Base-by-base conservation (phyloP, 2,888 invertebrate species). In the Drosophila mimica region DNA sequence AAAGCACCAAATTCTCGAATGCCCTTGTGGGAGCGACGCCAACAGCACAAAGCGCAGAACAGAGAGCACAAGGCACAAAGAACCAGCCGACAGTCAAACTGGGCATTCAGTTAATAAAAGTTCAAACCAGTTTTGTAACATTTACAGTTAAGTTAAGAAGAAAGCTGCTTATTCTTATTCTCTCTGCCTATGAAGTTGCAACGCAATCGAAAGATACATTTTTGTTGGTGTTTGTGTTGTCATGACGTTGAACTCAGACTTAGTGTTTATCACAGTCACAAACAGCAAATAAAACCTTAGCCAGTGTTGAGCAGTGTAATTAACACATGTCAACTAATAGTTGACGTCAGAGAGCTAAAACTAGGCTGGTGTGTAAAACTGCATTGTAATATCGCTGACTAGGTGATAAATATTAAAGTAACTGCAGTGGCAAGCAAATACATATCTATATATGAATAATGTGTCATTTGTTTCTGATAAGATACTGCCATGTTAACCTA, bases 11-110 rank as follows among this genome's bases (percentile, higher is more conserved):
- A 57, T 68, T 79, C 54, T 69, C 67, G 72, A 67, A 59, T 69
- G 81, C 85, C 88, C 88, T 88, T 88, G 79, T 69, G 31, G 75
- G 48, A 46, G 62, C 53, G 58, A 58, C 70, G 71, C 57, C 79
- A 62, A 60, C 40, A 40, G 31, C 34, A 38, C 25, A 20, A 5
- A 20, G 38, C 31, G 31, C 13, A n/a, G 9, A n/a, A n/a, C n/a
- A 11, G 20, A 17, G n/a, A n/a, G n/a, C 15, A 25, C 34, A 53
- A 60, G 33, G 46, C 34, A 31, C 11, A 79, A 51, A 53, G 54
- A 40, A 46, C 25, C 25, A 46, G 46, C 46, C 25, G 7, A 53
- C 51, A 40, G 60, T 30, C 36, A 53, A 43, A 54, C 61, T 73
- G 74, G 13, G 36, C 70, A 28, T 11, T 63, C 28, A 56, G 65